Base-by-base conservation (phyloP, 2,113 vertebrate species). In the Mandrillus leucophaeus region DNA sequence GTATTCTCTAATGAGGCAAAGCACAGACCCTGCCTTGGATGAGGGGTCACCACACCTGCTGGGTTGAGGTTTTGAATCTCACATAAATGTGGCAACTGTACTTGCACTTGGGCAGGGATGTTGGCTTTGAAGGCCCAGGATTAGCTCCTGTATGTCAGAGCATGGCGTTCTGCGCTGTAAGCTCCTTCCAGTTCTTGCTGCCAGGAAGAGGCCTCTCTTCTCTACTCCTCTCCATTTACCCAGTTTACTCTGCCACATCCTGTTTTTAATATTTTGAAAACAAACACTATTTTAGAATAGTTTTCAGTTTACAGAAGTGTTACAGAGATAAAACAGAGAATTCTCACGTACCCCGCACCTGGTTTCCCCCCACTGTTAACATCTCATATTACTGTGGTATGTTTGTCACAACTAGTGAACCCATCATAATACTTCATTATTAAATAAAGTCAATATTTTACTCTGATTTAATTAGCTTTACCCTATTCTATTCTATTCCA, bases 61-160 rank as follows among this genome's bases (percentile, higher is more conserved):
- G 87, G 27, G 50, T 43, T 22, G 89, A 59, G 11, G 32, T 93
- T 96, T 96, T 40, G 78, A 43, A 88, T 97, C 97, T 45, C 68
- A 97, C 85, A 16, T 72, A 79, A 82, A 86, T 32, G 6, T 86
- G 59, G 59, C 92, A 61, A 30, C 30, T 93, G 87, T 0, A 45
- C 90, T 81, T 87, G 50, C n/a, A n/a, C 83, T 78, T 76, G 52
- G 88, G 40, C 5, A 75, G 78, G 16, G 9, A 8, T 50, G 20
- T 22, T 92, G 82, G 52, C 45, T 95, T 98, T 50, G 16, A 52
- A 78, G 40, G 78, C 38, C 81, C 81, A 17, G 2, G 55, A 43
- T 93, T 94, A 88, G n/a, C 12, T 66, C 52, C 35, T 30, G 6
- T 32, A 38, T 9, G 38, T 8, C 0, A 85, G 64, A 87, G n/a